Base-by-base conservation (phyloP, 1,140 invertebrate genomes). In the Drosophila mojavensis region DNA sequence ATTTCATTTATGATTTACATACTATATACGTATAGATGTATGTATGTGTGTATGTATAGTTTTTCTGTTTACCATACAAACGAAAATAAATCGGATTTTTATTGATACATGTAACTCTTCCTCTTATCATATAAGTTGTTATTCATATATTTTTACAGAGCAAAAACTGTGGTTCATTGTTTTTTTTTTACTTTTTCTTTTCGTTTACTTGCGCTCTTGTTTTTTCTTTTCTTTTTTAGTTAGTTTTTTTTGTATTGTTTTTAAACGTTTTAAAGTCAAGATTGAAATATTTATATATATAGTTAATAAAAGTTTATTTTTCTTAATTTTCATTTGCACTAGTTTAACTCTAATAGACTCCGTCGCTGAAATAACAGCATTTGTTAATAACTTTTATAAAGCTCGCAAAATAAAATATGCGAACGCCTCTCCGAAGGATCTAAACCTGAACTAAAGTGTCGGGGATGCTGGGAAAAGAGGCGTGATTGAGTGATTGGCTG, bases 331-430 rank as follows among this genome's bases (percentile, higher is more conserved):
- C 48, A 55, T 64, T 76, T 62, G 47, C 62, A 77, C 77, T 88
- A 88, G 70, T 75, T 91, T 82, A 91, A 91, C 78, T 77, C 89
- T 91, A 91, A 91, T 91, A 91, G 89, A 91, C 83, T 89, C 78
- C 72, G 68, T 84, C 72, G 78, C 78, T 85, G 84, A 79, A 78
- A 81, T 79, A 82, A 91, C 84, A 82, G 79, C 84, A 55, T 72
- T 53, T 56, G 28, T 76, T 17, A 51, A 51, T 28, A 75, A 71
- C 36, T 64, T 64, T 15, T 41, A 47, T 70, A 64, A 53, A 70
- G 60, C 39, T 36, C 53, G 60, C 66, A 15, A 75, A 63, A 28
- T 69, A 45, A 72, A 76, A 58, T 68, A 50, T 62, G 64, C 13
- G 47, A 47, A 54, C 43, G 45, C 10, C 55, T 53, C 61, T 47